A percentile compares a stretch with the other conserved stretches of the same genome.
Evolutionary conservation across 1,140 invertebrate species (phyloP).

Genomic region (Drosophila varians): DNA sequence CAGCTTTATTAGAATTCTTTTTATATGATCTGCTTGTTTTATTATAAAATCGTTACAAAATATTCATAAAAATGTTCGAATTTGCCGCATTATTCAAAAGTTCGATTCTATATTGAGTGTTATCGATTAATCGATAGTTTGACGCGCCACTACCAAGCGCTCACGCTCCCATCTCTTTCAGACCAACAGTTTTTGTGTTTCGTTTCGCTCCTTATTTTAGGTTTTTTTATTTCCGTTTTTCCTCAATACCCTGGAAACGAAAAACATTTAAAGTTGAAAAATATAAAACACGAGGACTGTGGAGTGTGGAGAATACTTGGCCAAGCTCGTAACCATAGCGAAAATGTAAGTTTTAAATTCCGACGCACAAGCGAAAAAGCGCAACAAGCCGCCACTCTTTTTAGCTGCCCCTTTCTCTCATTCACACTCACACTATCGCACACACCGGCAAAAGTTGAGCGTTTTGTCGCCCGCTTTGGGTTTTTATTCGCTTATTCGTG

Average conservation of each 20-base stretch:
- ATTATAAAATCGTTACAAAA: no score
- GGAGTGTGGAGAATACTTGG: background rate
- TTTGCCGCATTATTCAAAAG: background rate
- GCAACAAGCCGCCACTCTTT: constrained; percentile 40
- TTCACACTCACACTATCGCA: constrained; percentile 2
- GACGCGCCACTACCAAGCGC: constrained; percentile 7
- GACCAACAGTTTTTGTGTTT: constrained; percentile 44
- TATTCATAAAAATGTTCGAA: background rate
- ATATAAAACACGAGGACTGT: constrained; percentile 5
- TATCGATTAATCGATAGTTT: constrained; percentile 21
- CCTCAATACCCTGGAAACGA: background rate
- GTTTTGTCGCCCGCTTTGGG: constrained; percentile 27
- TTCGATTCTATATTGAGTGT: background rate
- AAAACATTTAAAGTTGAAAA: constrained; percentile 10
- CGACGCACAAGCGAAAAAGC: constrained; percentile 38
- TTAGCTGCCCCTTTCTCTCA: background rate
- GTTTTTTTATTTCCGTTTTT: constrained; percentile 49
- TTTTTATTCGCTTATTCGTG: constrained; percentile 24
- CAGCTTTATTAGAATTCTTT: no score
- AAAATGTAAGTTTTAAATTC: constrained; percentile 41
- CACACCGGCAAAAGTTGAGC: constrained; percentile 50
- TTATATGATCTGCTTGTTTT: no score
- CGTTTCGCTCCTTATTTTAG: constrained; percentile 47
- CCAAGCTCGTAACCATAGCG: background rate
- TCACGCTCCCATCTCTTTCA: constrained; percentile 3